Base-by-base conservation (phyloP, 2,888 invertebrate species). In the Arge pagana region DNA sequence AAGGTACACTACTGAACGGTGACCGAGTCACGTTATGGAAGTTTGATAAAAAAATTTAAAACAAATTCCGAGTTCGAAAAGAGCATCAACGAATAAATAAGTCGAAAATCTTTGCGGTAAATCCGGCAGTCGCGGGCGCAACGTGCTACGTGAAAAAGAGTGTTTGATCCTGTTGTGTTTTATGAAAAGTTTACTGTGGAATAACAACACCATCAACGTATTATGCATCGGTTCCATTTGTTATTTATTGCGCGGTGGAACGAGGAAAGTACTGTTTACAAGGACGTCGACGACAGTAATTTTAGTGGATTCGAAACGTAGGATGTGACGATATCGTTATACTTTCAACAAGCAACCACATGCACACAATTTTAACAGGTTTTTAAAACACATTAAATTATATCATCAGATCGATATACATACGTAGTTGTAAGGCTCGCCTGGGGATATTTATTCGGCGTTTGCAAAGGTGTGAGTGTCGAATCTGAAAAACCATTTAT, bases 1-100 rank as follows among this genome's bases (percentile, higher is more conserved):
- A 76, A 76, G 75, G 74, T 75, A 73, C 66, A 62, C 58, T 58
- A 33, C 33, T 42, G 43, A 45, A 16, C 45, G 45, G 45, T 45
- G 45, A 45, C 45, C 45, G 45, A 45, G 45, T 45, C 45, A 45
- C 33, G 33, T 33, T 45, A 10, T 26, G 4, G 10, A n/a, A n/a
- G n/a, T n/a, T n/a, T n/a, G 35, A 45, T 33, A 33, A 31, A 13
- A 33, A 39, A 31, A 33, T n/a, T 33, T n/a, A n/a, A 33, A 28
- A 30, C 10, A 30, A 18, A 42, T 10, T n/a, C n/a, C n/a, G n/a
- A n/a, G n/a, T n/a, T n/a, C n/a, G n/a, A n/a, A n/a, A n/a, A n/a
- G n/a, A n/a, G n/a, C n/a, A n/a, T n/a, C n/a, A n/a, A n/a, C n/a
- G n/a, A n/a, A n/a, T n/a, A n/a, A n/a, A n/a, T n/a, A n/a, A n/a